These are phyloP conservation scores for Daboia siamensis DNA, from an alignment of 2,113 vertebrate species.

Conservation along the genomic window DNA sequence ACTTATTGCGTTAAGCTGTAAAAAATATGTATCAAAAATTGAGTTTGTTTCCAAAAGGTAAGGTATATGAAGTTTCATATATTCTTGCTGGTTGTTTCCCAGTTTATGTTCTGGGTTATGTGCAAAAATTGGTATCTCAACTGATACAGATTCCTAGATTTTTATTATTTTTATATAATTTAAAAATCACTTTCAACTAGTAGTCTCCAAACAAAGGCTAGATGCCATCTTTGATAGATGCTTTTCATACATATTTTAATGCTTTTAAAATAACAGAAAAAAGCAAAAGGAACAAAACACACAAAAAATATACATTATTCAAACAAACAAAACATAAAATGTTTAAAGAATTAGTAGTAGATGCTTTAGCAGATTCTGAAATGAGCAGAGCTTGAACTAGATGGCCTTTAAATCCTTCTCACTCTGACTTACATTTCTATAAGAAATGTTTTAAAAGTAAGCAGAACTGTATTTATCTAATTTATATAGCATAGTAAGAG, in stretches of 20 bases:
- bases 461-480: background rate
- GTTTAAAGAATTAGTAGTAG: background rate
- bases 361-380: background rate
- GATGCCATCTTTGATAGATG: background rate
- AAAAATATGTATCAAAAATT: conserved; percentile 32
- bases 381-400: background rate
- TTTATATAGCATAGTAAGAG: background rate
- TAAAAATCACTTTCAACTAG: background rate
- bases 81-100: background rate
- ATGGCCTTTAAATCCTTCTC: background rate
- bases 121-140: background rate
- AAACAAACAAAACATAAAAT: background rate
- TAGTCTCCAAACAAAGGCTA: background rate
- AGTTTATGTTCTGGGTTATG: background rate
- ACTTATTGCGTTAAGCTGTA: conserved; percentile 89
- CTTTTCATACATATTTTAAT: background rate
- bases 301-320: no score
- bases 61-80: background rate
- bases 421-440: background rate
- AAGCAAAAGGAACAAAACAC: no score
- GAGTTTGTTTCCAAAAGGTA: background rate
- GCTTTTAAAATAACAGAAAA: no score
- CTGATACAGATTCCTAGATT: background rate
- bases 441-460: background rate
- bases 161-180: background rate